A percentile compares a stretch with the other conserved stretches of the same genome.
Conservation (phyloP, 2,797 vertebrate genomes). For the Falco berigora region DNA sequence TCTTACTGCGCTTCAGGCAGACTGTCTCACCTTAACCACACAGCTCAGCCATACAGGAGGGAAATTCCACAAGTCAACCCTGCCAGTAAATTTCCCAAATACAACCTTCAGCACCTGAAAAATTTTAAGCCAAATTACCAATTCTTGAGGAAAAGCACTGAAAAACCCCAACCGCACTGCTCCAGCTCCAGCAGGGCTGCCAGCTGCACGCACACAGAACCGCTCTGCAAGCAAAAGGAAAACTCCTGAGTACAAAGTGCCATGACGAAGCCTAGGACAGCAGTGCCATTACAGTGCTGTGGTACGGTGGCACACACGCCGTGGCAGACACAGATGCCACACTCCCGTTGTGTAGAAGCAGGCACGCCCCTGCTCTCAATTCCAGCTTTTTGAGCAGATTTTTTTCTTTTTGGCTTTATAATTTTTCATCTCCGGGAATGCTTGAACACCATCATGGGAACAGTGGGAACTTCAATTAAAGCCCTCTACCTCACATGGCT, state of each 20-base stretch:
- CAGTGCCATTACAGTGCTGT: neutral
- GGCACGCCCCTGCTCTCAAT: neutral
- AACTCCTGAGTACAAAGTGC: neutral
- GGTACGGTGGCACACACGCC: accelerated
- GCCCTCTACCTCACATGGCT: neutral
- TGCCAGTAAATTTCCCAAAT: neutral
- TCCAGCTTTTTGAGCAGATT: neutral
- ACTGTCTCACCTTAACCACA: neutral
- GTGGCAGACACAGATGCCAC: accelerated
- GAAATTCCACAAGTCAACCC: neutral
- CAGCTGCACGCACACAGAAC: neutral
- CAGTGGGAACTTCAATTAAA: neutral
- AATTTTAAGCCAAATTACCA: neutral
- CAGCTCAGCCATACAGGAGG: neutral
- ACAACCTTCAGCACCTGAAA: no score
- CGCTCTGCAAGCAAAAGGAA: neutral
- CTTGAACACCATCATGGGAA: neutral
- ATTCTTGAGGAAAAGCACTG: neutral
- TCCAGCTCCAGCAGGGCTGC: neutral
- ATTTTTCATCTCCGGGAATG: neutral
- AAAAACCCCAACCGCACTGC: neutral
- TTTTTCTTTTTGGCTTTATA: neutral
- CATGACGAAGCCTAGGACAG: neutral
- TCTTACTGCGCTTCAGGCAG: neutral
- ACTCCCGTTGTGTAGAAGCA: neutral